phyloP scores from a whole-genome alignment of 2,797 vertebrate genomes.

The Mionectes olivaceus region DNA sequence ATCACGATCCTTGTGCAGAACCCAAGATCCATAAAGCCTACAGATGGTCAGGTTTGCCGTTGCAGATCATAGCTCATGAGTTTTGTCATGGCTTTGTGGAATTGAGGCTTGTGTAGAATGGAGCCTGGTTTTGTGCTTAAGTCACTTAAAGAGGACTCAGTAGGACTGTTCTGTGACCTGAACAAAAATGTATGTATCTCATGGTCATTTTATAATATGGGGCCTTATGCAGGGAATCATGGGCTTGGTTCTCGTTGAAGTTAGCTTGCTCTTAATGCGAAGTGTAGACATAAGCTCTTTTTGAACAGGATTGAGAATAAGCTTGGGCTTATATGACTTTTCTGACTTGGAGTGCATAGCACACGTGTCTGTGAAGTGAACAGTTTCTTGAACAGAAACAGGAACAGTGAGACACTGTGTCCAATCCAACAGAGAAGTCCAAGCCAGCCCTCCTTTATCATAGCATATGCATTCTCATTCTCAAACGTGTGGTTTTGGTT shows the following conservation, averaged over 20 bases:
- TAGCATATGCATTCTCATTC: background rate
- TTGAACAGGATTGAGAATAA: background rate
- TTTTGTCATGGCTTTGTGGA: constrained; percentile 14
- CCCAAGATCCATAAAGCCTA: background rate
- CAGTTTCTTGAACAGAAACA: background rate
- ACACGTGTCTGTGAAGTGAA: background rate
- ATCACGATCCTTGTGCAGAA: background rate
- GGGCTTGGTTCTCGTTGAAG: background rate
- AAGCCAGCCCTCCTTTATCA: background rate
- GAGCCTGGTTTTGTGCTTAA: background rate
- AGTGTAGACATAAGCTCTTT: background rate
- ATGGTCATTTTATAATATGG: background rate
- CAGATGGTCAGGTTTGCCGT: constrained; percentile 4
- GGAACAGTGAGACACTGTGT: background rate
- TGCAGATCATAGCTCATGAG: background rate
- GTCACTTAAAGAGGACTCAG: background rate
- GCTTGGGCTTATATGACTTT: background rate
- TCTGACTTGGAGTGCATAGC: background rate
- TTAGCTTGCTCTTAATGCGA: background rate
- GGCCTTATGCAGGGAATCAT: background rate
- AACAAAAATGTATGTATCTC: background rate
- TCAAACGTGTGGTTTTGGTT: background rate
- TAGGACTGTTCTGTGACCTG: background rate
- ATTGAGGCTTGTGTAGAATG: background rate
- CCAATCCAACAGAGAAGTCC: background rate